Conservation (phyloP, 2,113 vertebrate genomes). For the Asarcornis scutulata region DNA sequence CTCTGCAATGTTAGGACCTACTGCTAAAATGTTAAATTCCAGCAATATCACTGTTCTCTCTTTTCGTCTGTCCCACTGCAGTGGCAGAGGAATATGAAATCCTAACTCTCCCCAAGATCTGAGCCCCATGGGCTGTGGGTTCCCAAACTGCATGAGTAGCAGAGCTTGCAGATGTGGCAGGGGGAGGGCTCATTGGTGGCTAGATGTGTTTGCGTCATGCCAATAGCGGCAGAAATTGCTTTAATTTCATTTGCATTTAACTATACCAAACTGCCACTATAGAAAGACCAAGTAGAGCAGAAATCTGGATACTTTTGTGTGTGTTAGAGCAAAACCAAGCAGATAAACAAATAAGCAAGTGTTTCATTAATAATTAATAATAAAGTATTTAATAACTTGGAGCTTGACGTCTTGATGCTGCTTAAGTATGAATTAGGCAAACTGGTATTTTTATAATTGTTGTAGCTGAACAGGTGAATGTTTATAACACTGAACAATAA, state of each 20-base stretch:
- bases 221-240: neutral
- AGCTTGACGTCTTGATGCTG: neutral
- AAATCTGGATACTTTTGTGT: neutral
- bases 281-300: neutral
- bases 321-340: neutral
- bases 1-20: neutral
- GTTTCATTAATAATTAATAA: too few species aligned
- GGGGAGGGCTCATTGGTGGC: neutral
- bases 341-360: neutral
- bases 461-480: neutral
- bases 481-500: neutral
- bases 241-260: neutral
- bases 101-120: neutral
- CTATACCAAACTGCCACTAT: rapidly evolving
- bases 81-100: neutral
- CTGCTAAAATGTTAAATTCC: neutral
- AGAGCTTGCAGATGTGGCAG: neutral
- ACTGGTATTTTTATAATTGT: neutral
- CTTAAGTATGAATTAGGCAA: neutral
- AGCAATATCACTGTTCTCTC: neutral
- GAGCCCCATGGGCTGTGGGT: neutral
- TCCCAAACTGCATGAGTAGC: neutral
- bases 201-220: neutral
- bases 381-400: too few species aligned
- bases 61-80: neutral